These are phyloP conservation scores for Neopipo cinnamomea DNA, from an alignment of 2,113 vertebrate genomes.

Conservation along the genomic window DNA sequence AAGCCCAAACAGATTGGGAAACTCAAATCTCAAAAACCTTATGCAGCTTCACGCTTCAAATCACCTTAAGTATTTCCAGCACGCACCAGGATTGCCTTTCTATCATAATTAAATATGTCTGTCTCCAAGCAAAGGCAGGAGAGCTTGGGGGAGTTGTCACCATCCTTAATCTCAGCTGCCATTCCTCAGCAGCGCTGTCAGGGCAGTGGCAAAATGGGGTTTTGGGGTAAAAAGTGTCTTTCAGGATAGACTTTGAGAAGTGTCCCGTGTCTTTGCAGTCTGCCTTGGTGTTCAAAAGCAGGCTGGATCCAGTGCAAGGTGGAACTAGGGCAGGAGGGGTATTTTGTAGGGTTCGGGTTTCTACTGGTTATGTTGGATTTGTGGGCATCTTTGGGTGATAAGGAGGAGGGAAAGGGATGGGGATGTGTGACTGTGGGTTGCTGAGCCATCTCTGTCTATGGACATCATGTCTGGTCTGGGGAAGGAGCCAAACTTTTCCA, in stretches of 20 bases:
- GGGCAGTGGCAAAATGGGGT: neutral
- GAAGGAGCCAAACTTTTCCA: neutral
- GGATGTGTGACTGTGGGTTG: rapidly evolving
- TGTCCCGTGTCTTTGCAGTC: neutral
- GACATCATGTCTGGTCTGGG: rapidly evolving
- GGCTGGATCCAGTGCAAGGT: neutral
- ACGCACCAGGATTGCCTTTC: constrained; percentile 55
- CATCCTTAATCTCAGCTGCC: constrained; percentile 47
- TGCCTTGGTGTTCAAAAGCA: neutral
- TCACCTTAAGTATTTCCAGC: constrained; percentile 56
- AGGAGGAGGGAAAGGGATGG: neutral
- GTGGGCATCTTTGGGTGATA: rapidly evolving
- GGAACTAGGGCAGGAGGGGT: neutral
- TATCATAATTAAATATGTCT: constrained; percentile 75
- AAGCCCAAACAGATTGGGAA: constrained; percentile 27
- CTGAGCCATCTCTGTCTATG: rapidly evolving
- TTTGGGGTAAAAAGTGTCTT: neutral
- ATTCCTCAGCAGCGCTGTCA: neutral
- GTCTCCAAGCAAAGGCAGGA: neutral
- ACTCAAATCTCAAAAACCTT: neutral
- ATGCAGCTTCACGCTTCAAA: constrained; percentile 72
- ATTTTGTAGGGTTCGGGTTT: rapidly evolving
- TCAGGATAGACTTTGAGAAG: neutral
- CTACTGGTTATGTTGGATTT: neutral
- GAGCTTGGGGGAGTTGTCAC: constrained; percentile 48